Evolutionary conservation across 2,888 invertebrate species (phyloP).

Genomic region (Dasysyrphus tricinctus): DNA sequence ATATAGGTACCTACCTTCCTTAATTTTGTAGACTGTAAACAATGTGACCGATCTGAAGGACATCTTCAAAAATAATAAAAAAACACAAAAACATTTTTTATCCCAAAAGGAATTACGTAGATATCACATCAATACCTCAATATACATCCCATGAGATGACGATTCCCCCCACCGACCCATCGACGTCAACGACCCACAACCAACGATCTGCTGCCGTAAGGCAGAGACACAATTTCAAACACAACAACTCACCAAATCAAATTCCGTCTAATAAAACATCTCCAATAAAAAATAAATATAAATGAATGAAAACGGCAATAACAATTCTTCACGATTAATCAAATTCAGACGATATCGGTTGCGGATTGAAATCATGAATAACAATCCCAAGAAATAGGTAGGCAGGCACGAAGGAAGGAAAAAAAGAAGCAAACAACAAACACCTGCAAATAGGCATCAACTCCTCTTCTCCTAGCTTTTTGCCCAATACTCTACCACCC

Average conservation of each 20-base stretch:
- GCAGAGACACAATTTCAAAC: slow-evolving; percentile 13
- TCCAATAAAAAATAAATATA: slow-evolving; percentile 55
- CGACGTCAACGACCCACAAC: too few relatives aligned
- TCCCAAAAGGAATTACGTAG: slow-evolving; percentile 15
- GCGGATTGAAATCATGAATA: slow-evolving; percentile 67
- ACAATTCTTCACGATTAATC: slow-evolving; percentile 72
- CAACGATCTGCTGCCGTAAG: not conserved
- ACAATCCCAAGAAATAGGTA: slow-evolving; percentile 45
- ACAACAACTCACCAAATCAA: slow-evolving; percentile 52
- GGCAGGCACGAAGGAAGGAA: not conserved
- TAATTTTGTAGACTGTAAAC: slow-evolving; percentile 14
- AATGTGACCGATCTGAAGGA: slow-evolving; percentile 1
- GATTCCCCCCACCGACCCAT: not conserved
- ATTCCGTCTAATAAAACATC: slow-evolving; percentile 50
- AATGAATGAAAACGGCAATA: slow-evolving; percentile 73
- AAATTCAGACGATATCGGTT: slow-evolving; percentile 68
- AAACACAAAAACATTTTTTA: slow-evolving; percentile 4
- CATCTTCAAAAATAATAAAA: not conserved
- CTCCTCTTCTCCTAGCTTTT: not conserved
- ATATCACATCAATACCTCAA: slow-evolving; percentile 26
- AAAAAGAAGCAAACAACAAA: slow-evolving; percentile 43
- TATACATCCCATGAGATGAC: slow-evolving; percentile 8
- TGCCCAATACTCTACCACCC: not conserved
- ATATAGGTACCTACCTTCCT: too few relatives aligned
- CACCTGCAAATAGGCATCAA: slow-evolving; percentile 52